These are phyloP conservation scores for Hormiphora californensis DNA, from an alignment of 37 sponge, comb jelly and placozoan genomes.

Conservation along the genomic window DNA sequence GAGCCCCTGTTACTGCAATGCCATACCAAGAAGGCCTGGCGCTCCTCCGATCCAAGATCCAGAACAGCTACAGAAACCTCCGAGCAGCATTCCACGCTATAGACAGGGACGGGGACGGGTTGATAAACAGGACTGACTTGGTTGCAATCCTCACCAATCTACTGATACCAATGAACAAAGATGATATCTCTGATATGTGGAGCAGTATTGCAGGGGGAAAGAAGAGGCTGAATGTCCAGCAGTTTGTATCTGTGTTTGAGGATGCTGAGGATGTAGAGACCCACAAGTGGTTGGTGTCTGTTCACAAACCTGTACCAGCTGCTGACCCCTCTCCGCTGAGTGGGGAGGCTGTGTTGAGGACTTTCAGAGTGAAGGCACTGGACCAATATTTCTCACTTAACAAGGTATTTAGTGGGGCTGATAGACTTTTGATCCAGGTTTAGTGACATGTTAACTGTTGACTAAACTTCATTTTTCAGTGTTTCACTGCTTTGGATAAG, in stretches of 20 bases:
- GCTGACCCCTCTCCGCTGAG: not conserved
- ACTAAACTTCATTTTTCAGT: not conserved
- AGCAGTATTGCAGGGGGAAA: not conserved
- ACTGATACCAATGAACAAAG: constrained; percentile 41
- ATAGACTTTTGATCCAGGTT: not conserved
- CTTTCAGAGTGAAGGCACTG: constrained; percentile 37
- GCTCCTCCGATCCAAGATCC: constrained; percentile 1
- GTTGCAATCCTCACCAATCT: constrained; percentile 34
- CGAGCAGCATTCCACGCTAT: constrained; percentile 48
- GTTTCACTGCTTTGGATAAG: constrained; percentile 37
- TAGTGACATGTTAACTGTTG: not conserved
- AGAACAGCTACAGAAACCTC: constrained; percentile 45
- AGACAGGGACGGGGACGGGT: constrained; percentile 27
- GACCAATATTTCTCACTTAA: constrained; percentile 43
- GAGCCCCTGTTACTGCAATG: constrained; percentile 13
- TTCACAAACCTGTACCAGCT: not conserved
- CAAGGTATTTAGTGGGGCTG: not conserved
- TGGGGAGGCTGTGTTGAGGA: constrained; percentile 35
- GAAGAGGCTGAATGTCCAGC: constrained; percentile 45
- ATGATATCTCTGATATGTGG: constrained; percentile 52
- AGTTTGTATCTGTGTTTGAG: constrained; percentile 46
- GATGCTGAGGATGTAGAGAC: constrained; percentile 21
- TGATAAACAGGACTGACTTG: constrained; percentile 34
- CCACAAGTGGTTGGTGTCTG: constrained; percentile 53
- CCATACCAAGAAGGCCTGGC: not conserved